Evolutionary conservation across 1,140 invertebrate genomes (phyloP).

Genomic region (Plectrocnemia conspersa): DNA sequence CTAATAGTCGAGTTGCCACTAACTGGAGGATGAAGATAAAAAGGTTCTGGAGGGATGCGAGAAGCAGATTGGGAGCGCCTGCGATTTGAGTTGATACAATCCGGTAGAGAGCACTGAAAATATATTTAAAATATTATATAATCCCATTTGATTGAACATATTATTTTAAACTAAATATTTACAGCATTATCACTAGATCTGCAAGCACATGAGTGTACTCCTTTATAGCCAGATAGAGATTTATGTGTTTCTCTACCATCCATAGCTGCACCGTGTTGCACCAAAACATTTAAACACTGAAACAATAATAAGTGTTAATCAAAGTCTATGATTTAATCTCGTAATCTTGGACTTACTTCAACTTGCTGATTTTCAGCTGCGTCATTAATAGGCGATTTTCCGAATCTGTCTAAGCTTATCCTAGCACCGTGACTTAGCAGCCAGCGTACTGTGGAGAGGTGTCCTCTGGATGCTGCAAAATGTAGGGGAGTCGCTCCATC

Average conservation of each 20-base stretch:
- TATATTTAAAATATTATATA: constrained; percentile 6
- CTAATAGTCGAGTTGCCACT: constrained; percentile 36
- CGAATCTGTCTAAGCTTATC: constrained; percentile 74
- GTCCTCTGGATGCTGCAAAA: constrained; percentile 76
- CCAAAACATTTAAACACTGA: constrained; percentile 70
- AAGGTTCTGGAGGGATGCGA: constrained; percentile 54
- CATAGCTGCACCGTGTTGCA: constrained; percentile 63
- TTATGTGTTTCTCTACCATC: constrained; percentile 34
- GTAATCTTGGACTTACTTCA: too few species aligned
- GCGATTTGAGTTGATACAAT: constrained; percentile 50
- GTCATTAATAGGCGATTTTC: constrained; percentile 83
- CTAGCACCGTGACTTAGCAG: constrained; percentile 73
- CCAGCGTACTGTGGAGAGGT: constrained; percentile 77
- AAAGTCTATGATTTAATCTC: too few species aligned
- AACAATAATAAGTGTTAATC: constrained; percentile 34
- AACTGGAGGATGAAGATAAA: constrained; percentile 67
- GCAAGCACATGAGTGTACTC: constrained; percentile 47
- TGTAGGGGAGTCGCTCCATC: constrained; percentile 79
- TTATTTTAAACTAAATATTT: constrained; percentile 22
- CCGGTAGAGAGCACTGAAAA: constrained; percentile 51
- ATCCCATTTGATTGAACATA: not conserved
- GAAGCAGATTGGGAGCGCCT: constrained; percentile 40
- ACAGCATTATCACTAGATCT: constrained; percentile 46
- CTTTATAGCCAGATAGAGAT: constrained; percentile 44
- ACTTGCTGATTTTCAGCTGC: constrained; percentile 85